Evolutionary conservation across 2,797 vertebrate genomes (phyloP), one percentile per base, ranked within the genome.

Genomic region (Dermochelys coriacea): DNA sequence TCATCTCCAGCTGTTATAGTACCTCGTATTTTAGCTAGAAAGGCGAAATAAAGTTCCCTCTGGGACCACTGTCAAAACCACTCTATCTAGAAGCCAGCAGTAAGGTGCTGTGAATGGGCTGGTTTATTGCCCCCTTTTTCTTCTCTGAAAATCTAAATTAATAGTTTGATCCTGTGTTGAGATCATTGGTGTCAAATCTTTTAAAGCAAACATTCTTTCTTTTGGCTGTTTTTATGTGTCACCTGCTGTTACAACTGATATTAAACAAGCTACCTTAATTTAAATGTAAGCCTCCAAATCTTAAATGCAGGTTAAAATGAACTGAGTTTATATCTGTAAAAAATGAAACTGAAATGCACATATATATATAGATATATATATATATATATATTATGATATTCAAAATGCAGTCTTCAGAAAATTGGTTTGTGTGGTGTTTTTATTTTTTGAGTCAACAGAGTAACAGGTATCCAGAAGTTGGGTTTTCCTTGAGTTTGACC

Each of bases 381-480:
- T 98, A 98, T 98, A 97, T 98, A 97, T 97, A 98, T 98, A 98
- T 98, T 98, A 98, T 98, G 98, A 97, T 98, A 98, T 97, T 98
- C 98, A 97, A 98, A 98, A 98, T 98, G 98, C 98, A 98, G 96
- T 97, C 98, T 98, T 98, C 97, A 97, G 98, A 98, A 98, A 98
- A 98, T 97, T 95, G 96, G 95, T 96, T 97, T 98, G 98, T 97
- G 97, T 98, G 98, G 96, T 95, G 98, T 98, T 98, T 5, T 98
- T 98, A 96, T 97, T 95, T 98, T 96, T 97, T 98, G 94, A 97
- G 96, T 97, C 96, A 97, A 91, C 97, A 98, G 96, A 96, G 93
- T 91, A 97, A 97, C 91, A 97, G 49, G 77, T 97, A 68, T 96
- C 89, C 23, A 57, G 96, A 97, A 88, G 97, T 94, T 97, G 97